Evolutionary conservation across 2,113 vertebrate genomes (phyloP).

Genomic region (Oreotragus oreotragus): DNA sequence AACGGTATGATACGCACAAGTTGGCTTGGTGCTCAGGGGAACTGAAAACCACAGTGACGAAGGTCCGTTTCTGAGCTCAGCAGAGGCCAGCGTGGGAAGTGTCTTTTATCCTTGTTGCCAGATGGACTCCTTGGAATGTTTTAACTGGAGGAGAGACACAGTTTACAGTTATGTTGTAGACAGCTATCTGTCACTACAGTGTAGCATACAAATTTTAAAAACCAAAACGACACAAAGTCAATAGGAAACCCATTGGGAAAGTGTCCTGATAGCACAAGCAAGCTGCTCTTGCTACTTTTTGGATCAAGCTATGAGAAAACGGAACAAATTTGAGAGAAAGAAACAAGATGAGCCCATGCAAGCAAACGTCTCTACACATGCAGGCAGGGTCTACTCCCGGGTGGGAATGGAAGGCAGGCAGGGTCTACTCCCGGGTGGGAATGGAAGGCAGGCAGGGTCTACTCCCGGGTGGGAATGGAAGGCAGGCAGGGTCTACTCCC

Average conservation of each 20-base stretch:
- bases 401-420: background rate
- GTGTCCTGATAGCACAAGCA: background rate
- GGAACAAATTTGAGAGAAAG: background rate
- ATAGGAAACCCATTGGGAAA: background rate
- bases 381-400: background rate
- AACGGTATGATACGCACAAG: background rate
- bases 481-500: background rate
- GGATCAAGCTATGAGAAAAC: background rate
- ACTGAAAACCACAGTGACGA: background rate
- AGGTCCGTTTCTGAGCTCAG: background rate
- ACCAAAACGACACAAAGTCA: background rate
- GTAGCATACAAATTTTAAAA: background rate
- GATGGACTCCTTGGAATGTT: background rate
- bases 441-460: background rate
- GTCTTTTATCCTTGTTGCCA: background rate
- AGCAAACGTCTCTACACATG: background rate
- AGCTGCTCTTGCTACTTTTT: background rate
- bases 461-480: background rate
- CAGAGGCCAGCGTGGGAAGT: background rate
- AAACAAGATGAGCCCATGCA: background rate
- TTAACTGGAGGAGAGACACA: background rate
- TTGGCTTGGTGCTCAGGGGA: background rate
- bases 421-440: background rate
- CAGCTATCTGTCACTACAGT: background rate
- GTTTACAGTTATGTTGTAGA: background rate